Evolutionary conservation across 1,140 invertebrate species (phyloP).

Genomic region (Trichomalopsis sarcophagae): DNA sequence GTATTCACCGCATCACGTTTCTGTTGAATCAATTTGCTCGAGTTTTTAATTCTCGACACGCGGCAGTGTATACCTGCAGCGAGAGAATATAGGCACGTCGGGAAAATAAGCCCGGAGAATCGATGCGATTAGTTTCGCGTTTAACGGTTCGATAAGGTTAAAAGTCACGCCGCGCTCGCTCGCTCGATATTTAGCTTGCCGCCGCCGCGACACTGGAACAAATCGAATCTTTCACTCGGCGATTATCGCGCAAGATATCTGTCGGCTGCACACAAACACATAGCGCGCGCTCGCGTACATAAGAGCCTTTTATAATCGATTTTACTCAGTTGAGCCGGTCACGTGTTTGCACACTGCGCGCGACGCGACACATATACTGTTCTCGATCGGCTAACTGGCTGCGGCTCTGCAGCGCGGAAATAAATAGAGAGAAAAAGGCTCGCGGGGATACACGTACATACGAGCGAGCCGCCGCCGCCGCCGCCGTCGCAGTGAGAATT

Average conservation of each 20-base stretch:
- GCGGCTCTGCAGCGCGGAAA: not conserved
- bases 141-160: constrained; percentile 40
- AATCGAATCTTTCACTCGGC: constrained; percentile 50
- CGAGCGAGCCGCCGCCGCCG: not conserved
- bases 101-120: not conserved
- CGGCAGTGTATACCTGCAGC: not conserved
- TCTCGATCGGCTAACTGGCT: not conserved
- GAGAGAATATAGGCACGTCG: not conserved
- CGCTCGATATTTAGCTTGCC: constrained; percentile 31
- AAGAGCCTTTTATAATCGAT: constrained; percentile 48
- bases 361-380: not conserved
- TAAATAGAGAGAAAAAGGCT: constrained; percentile 2
- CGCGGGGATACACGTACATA: not conserved
- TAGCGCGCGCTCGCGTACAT: not conserved
- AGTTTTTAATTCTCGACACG: not conserved
- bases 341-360: not conserved
- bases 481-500: not conserved
- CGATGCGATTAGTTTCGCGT: constrained; percentile 33
- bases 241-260: constrained; percentile 46
- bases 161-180: constrained; percentile 20
- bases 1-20: not conserved
- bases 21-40: constrained; percentile 35
- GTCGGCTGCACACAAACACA: not conserved
- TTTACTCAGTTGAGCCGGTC: constrained; percentile 19
- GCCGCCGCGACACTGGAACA: constrained; percentile 43